phyloP scores from a whole-genome alignment of 2,113 vertebrate genomes.

The Pogonocichla stellata region DNA sequence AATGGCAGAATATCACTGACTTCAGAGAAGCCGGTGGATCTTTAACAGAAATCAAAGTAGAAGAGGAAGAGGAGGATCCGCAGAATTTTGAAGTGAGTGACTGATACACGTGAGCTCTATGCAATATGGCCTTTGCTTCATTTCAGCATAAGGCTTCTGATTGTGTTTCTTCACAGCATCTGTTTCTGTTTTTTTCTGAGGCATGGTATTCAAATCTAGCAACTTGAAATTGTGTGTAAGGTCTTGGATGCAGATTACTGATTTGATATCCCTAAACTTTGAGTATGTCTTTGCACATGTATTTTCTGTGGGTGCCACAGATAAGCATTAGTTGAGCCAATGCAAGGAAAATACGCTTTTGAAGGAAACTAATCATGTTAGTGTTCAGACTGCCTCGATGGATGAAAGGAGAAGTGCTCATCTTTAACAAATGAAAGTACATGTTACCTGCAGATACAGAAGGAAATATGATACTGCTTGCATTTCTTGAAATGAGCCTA shows the following conservation, averaged over 20 bases:
- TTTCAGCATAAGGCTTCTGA: neutral
- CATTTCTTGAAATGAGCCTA: neutral
- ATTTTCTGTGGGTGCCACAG: neutral
- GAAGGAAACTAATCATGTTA: neutral
- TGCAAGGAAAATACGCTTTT: neutral
- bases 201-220: neutral
- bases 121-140: neutral
- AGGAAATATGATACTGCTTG: neutral
- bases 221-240: neutral
- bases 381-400: neutral
- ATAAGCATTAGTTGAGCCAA: neutral
- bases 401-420: neutral
- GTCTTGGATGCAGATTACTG: neutral
- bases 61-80: conserved; percentile 84
- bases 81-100: conserved; percentile 81
- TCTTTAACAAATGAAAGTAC: neutral
- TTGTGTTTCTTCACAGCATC: neutral
- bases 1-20: conserved; percentile 88
- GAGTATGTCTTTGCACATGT: neutral
- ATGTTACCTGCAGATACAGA: neutral
- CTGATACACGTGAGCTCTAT: neutral
- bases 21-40: conserved; percentile 83
- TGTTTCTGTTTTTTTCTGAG: neutral
- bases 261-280: neutral
- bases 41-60: conserved; percentile 86